A percentile compares a stretch with the other conserved stretches of the same genome.
Evolutionary conservation across 2,888 invertebrate species (phyloP).

Genomic region (Lucinisca nassula): DNA sequence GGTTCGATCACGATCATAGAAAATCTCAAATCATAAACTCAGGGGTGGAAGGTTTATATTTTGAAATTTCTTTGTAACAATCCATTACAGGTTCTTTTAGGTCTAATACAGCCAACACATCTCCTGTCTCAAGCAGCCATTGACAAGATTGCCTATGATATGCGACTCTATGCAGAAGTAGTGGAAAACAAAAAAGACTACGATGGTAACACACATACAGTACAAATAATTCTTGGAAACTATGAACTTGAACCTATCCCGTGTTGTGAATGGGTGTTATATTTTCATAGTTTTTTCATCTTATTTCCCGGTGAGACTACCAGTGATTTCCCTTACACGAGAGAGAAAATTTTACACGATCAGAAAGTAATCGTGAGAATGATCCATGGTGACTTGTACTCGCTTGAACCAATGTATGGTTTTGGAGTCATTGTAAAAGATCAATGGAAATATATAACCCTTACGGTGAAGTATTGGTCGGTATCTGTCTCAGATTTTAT

Average conservation of each 20-base stretch:
- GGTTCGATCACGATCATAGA: too few relatives aligned
- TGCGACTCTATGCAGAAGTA: not conserved
- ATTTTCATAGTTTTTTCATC: constrained; percentile 76
- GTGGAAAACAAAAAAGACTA: not conserved
- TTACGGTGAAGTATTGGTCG: constrained; percentile 31
- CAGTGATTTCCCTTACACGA: not conserved
- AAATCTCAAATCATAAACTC: too few relatives aligned
- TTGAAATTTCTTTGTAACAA: too few relatives aligned
- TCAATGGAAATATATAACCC: not conserved
- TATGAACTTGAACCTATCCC: not conserved
- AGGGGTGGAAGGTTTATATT: too few relatives aligned
- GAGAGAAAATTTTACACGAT: not conserved
- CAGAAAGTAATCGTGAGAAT: not conserved
- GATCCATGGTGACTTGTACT: not conserved
- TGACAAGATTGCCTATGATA: not conserved
- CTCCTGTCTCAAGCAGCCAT: not conserved
- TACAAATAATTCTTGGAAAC: not conserved
- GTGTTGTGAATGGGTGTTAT: constrained; percentile 67
- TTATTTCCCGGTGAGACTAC: constrained; percentile 64
- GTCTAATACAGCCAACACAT: not conserved
- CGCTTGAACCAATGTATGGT: not conserved
- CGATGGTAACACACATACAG: not conserved
- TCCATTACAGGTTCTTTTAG: not conserved
- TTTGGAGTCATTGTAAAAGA: not conserved
- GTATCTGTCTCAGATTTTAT: constrained; percentile 40